These are phyloP conservation scores for Metallyticus violacea DNA, from an alignment of 2,888 invertebrate genomes.

Conservation along the genomic window DNA sequence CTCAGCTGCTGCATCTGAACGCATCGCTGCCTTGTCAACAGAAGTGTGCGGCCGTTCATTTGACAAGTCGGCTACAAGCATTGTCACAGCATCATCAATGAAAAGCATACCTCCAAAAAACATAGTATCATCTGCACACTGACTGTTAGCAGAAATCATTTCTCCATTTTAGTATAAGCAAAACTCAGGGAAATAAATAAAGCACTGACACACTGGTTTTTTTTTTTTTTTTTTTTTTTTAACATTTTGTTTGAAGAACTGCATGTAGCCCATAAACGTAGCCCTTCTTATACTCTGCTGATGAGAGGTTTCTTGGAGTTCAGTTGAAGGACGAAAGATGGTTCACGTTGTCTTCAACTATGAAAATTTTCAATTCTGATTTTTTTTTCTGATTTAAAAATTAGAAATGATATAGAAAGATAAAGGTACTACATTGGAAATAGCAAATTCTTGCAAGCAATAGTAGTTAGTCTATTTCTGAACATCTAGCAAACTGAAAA, in stretches of 20 bases:
- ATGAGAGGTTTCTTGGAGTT: not conserved
- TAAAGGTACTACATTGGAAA: not conserved
- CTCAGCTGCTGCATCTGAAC: slow-evolving; percentile 90
- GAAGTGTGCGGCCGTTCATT: slow-evolving; percentile 40
- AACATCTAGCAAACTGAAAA: not conserved
- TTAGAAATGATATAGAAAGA: not conserved
- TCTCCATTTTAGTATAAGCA: not conserved
- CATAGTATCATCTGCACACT: not conserved
- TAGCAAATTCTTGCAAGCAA: not conserved
- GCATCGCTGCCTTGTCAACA: slow-evolving; percentile 70
- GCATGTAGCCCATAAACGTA: not conserved
- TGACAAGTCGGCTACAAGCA: slow-evolving; percentile 20
- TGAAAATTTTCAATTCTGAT: not conserved
- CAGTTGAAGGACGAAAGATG: not conserved
- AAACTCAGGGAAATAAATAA: not conserved
- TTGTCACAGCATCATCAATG: not conserved
- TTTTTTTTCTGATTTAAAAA: not conserved
- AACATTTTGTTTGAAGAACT: not conserved
- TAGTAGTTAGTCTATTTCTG: not conserved
- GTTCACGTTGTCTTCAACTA: not conserved
- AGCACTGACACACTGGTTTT: not conserved
- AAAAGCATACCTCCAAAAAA: not conserved
- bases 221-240: not conserved
- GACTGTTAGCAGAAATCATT: not conserved
- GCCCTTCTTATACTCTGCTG: not conserved